Base-by-base conservation (phyloP, 2,797 vertebrate species). In the Lagocephalus sceleratus region DNA sequence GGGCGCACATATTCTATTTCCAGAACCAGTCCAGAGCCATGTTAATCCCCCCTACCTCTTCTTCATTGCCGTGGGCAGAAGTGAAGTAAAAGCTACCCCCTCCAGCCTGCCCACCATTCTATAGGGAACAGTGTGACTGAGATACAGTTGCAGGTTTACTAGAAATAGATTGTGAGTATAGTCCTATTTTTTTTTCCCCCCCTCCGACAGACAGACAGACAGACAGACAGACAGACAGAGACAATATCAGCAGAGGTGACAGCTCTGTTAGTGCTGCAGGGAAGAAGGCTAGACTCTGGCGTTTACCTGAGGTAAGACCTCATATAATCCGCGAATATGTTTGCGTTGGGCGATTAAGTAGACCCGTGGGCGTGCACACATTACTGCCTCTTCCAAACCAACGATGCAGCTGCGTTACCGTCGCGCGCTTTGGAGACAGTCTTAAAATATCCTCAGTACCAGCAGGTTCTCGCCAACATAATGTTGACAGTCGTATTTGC, bases 131-230 rank as follows among this genome's bases (percentile, higher is more conserved):
- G 66, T 76, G 81, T 73, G 74, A 57, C 73, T 68, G 68, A 82
- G 85, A 90, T 89, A 86, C 83, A 88, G 84, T 91, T 90, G 85
- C 88, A 84, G 41, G 75, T 85, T 85, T 55, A 78, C 88, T 86
- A 78, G 81, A 90, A 90, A 89, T 89, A 91, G 87, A 85, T 68
- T 68, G 75, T 71, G 75, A 84, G 79, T 70, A 64, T 66, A 78
- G 72, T 78, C 44, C 63, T 35, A 12, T 14, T 14, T 35, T 35
- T 14, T 14, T 14, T 14, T 5, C 11, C 2, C 32, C 32, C 32
- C 11, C 11, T 14, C 32, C 12, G 32, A 35, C 32, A 35, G 32
- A 35, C 32, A 35, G 32, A 35, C 12, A 32, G 29, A 32, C 29
- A 32, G 29, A 32, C 29, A 32, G 29, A 32, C 23, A 25, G 23